These are phyloP conservation scores for Dipodomys spectabilis DNA, from an alignment of 2,113 vertebrate species.

Conservation along the genomic window DNA sequence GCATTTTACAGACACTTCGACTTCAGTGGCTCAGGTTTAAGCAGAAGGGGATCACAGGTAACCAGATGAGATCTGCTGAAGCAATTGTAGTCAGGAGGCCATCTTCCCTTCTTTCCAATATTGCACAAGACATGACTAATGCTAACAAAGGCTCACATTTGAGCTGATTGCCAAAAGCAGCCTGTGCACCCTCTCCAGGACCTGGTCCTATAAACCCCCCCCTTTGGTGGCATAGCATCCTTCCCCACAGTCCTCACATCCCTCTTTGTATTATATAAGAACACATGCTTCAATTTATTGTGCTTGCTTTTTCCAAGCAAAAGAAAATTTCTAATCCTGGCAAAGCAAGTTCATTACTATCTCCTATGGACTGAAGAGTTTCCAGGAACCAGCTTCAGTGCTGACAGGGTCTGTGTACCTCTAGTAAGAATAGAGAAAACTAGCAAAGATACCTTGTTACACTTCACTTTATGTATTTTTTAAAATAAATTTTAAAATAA, in stretches of 20 bases:
- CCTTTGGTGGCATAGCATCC: slow-evolving; percentile 32
- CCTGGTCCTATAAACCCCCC: background rate
- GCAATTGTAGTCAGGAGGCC: slow-evolving; percentile 6
- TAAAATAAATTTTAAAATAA: background rate
- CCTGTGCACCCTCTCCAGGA: background rate
- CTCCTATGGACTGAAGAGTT: background rate
- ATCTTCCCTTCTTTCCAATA: background rate
- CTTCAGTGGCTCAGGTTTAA: slow-evolving; percentile 23
- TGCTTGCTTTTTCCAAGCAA: slow-evolving; percentile 20
- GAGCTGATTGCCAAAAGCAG: slow-evolving; percentile 29
- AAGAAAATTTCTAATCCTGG: background rate
- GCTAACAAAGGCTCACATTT: slow-evolving; percentile 29
- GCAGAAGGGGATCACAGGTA: background rate
- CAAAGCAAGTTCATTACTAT: background rate
- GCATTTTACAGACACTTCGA: background rate
- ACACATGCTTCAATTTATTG: background rate
- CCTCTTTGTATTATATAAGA: background rate
- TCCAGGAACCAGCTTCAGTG: background rate
- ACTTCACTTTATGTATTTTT: background rate
- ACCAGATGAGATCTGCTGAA: slow-evolving; percentile 21
- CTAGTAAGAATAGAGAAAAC: background rate
- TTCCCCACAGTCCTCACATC: background rate
- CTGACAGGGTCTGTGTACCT: background rate
- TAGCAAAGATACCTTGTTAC: background rate
- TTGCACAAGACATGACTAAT: slow-evolving; percentile 6